Conservation (phyloP, 2,888 invertebrate genomes). For the Tenthredo livida region DNA sequence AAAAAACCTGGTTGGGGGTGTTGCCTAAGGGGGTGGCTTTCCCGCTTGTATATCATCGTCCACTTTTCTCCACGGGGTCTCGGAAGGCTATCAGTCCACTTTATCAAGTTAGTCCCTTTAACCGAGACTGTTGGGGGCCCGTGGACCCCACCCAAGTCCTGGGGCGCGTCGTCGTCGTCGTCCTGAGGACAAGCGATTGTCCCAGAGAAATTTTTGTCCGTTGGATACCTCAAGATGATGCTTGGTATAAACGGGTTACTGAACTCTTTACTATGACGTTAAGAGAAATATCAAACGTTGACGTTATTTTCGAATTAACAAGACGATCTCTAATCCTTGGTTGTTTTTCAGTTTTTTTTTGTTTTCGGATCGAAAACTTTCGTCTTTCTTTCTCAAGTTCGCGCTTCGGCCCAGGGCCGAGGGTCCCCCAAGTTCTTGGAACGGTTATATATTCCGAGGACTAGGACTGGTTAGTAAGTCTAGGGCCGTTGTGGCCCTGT, state of each 20-base stretch:
- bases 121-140: slow-evolving; percentile 35
- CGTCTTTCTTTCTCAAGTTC: slow-evolving; percentile 14
- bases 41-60: slow-evolving; percentile 2
- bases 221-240: background rate
- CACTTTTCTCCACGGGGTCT: slow-evolving; percentile 24
- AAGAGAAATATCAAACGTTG: background rate
- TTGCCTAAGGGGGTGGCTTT: slow-evolving; percentile 10
- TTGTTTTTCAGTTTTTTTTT: background rate
- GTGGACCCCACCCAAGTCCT: slow-evolving; percentile 35
- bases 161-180: slow-evolving; percentile 38
- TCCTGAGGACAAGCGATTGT: background rate
- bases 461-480: slow-evolving; percentile 20
- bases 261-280: slow-evolving; percentile 18
- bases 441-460: slow-evolving; percentile 18
- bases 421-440: slow-evolving; percentile 33
- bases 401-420: background rate
- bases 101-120: slow-evolving; percentile 44
- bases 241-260: slow-evolving; percentile 28
- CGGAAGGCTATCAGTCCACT: slow-evolving; percentile 42
- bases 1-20: background rate
- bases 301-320: background rate
- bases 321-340: background rate
- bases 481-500: background rate
- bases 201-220: slow-evolving; percentile 35
- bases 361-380: background rate